Evolutionary conservation across 1,140 invertebrate species (phyloP).

Genomic region (Drepana arcuata): DNA sequence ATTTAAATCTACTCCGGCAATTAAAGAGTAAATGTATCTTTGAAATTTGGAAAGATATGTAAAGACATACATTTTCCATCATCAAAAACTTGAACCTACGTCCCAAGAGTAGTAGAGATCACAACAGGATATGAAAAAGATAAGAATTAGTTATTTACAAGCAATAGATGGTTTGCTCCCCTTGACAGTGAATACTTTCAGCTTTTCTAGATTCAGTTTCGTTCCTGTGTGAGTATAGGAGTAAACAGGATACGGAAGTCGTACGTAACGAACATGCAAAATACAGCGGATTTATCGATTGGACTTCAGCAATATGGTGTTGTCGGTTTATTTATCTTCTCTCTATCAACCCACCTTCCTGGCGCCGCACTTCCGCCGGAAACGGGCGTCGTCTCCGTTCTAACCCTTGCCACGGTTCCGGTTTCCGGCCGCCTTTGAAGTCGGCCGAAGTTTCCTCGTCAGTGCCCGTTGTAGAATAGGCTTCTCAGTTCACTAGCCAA

Average conservation of each 20-base stretch:
- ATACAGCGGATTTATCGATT: constrained; percentile 62
- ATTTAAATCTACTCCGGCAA: too few relatives aligned
- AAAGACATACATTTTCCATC: too few relatives aligned
- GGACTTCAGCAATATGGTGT: constrained; percentile 56
- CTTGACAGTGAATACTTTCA: too few relatives aligned
- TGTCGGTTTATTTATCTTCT: constrained; percentile 58
- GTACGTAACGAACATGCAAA: constrained; percentile 53
- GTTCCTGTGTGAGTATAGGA: constrained; percentile 14
- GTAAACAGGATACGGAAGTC: constrained; percentile 59
- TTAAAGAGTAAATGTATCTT: too few relatives aligned
- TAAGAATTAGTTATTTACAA: too few relatives aligned
- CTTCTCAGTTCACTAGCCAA: constrained; percentile 28
- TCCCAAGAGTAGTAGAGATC: too few relatives aligned
- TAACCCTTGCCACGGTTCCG: constrained; percentile 67
- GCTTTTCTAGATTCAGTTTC: too few relatives aligned
- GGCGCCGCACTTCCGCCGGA: constrained; percentile 64
- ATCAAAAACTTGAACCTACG: too few relatives aligned
- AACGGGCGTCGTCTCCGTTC: constrained; percentile 65
- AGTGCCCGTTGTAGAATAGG: constrained; percentile 17
- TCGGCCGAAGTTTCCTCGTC: constrained; percentile 46
- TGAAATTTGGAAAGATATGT: too few relatives aligned
- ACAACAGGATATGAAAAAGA: too few relatives aligned
- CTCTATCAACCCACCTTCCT: constrained; percentile 57
- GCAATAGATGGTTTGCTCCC: too few relatives aligned
- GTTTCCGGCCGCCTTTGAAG: constrained; percentile 63